Conservation (phyloP, 2,888 invertebrate species). For the Brassicogethes aeneus region DNA sequence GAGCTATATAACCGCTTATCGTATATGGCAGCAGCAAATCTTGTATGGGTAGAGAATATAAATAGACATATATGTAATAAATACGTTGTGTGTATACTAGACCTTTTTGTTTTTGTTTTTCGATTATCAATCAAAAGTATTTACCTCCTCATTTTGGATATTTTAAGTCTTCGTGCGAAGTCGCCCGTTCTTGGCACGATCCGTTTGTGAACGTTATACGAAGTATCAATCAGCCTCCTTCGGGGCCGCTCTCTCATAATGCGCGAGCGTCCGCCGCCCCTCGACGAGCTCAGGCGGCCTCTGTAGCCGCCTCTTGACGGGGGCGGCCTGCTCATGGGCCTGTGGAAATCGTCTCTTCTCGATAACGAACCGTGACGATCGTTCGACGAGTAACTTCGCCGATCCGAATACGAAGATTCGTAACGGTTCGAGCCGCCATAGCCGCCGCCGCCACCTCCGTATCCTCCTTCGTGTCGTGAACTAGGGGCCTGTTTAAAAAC, state of each 20-base stretch:
- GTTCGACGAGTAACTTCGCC: slow-evolving; percentile 47
- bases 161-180: slow-evolving; percentile 38
- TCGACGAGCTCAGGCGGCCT: slow-evolving; percentile 38
- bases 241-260: slow-evolving; percentile 40
- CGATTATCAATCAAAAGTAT: no score
- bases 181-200: slow-evolving; percentile 36
- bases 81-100: no score
- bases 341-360: slow-evolving; percentile 37
- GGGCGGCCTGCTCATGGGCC: slow-evolving; percentile 30
- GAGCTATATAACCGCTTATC: no score
- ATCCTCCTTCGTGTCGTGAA: slow-evolving; percentile 40
- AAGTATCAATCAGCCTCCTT: slow-evolving; percentile 48
- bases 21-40: no score
- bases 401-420: slow-evolving; percentile 47
- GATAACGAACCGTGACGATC: slow-evolving; percentile 33
- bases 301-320: slow-evolving; percentile 32
- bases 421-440: slow-evolving; percentile 47
- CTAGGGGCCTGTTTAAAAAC: slow-evolving; percentile 38
- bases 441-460: slow-evolving; percentile 38
- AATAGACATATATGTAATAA: no score
- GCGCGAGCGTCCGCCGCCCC: slow-evolving; percentile 32
- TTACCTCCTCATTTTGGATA: slow-evolving; percentile 43
- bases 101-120: no score
- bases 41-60: no score
- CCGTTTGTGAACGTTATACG: slow-evolving; percentile 49